Base-by-base conservation (phyloP, 2,797 vertebrate species). In the Semotilus atromaculatus region DNA sequence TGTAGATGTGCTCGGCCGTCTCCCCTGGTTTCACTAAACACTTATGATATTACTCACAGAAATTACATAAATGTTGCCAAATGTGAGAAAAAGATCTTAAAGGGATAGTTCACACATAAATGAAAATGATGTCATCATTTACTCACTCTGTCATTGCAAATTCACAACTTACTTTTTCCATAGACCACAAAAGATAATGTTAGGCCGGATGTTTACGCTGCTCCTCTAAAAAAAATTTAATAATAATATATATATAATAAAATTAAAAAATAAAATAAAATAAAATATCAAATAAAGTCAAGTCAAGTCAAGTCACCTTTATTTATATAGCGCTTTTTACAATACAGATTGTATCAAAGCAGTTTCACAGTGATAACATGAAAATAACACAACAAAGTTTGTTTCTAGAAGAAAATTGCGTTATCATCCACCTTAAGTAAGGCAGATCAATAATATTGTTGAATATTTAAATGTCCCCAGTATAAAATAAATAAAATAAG, bases 11-110 rank as follows among this genome's bases (percentile, higher is more conserved):
- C 91, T 92, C 87, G 92, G 93, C 92, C 91, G 90, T 92, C 92
- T 91, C 88, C 90, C 87, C 89, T 93, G 88, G 92, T 92, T 91
- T 94, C 93, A 93, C 94, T 91, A 92, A 93, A 94, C 93, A 94
- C 92, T 93, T 90, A 92, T 91, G 91, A 92, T 92, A 91, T 92
- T 91, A 90, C 92, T 93, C 91, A 83, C 89, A 90, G 89, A 93
- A 93, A 94, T 91, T 90, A 90, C 77, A 60, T 89, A 83, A 91
- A 87, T 91, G 91, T 40, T 92, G 93, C 92, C 91, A 94, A 95
- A 94, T 90, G 91, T 92, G 92, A 93, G 92, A 91, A 93, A 91
- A 92, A 84, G 84, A 80, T 76, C 78, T 86, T 86, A 58, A 83
- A 77, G 75, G 55, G 38, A 43, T 60, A 76, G 73, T 8, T 58